Percentiles rank a stretch among this genome's conserved stretches.
Evolutionary conservation across 1,140 invertebrate genomes (phyloP).

Genomic region (Magallana angulata): DNA sequence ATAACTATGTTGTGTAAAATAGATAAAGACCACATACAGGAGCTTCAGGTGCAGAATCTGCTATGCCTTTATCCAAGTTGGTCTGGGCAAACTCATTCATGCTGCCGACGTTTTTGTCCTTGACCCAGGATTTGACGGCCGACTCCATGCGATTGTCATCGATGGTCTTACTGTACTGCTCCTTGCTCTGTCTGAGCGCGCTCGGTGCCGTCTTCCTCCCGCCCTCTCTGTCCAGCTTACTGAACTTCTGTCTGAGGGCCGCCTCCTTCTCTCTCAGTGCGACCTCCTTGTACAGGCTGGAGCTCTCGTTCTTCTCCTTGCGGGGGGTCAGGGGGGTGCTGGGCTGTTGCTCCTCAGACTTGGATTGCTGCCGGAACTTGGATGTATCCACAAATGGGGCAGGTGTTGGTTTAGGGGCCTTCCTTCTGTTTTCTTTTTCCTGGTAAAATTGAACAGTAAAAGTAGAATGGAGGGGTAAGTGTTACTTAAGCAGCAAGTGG

Average conservation of each 20-base stretch:
- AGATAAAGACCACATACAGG: conserved; percentile 8
- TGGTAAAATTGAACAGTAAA: not conserved
- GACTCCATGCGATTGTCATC: not conserved
- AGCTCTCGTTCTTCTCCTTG: conserved; percentile 48
- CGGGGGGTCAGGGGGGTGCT: conserved; percentile 63
- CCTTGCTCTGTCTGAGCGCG: not conserved
- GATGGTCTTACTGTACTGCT: conserved; percentile 11
- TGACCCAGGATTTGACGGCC: not conserved
- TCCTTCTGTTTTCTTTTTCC: conserved; percentile 46
- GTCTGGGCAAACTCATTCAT: conserved; percentile 75
- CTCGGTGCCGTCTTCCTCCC: not conserved
- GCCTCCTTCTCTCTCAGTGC: conserved; percentile 36
- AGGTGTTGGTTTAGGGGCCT: conserved; percentile 9
- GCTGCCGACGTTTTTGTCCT: conserved; percentile 35
- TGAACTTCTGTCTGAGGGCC: conserved; percentile 41
- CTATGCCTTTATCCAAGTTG: conserved; percentile 45
- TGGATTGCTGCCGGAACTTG: conserved; percentile 48
- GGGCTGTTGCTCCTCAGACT: conserved; percentile 8
- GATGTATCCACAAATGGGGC: conserved; percentile 64
- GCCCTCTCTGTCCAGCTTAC: not conserved
- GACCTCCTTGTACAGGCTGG: conserved; percentile 8
- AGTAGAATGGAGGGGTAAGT: too few relatives aligned
- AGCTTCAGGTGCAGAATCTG: not conserved
- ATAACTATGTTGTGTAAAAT: not conserved
- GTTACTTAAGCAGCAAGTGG: too few relatives aligned